phyloP scores from a whole-genome alignment of 2,888 invertebrate genomes.

The Neoitamus cyanurus region DNA sequence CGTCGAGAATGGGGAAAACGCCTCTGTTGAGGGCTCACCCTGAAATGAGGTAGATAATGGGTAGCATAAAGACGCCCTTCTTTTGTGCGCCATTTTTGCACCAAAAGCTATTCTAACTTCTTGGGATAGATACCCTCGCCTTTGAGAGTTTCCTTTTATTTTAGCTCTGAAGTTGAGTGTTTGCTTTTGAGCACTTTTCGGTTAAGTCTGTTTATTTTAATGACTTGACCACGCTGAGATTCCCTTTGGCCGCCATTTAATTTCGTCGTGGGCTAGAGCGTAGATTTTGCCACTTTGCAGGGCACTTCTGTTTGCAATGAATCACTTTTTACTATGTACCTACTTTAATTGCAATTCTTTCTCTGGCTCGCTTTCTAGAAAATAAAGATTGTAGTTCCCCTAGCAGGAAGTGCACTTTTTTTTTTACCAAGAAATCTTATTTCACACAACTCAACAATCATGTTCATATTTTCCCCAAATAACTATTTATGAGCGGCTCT shows the following conservation, averaged over 20 bases:
- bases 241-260: background rate
- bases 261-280: background rate
- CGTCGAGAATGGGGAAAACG: background rate
- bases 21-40: background rate
- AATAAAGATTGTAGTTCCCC: background rate
- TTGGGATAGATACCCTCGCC: background rate
- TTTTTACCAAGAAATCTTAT: background rate
- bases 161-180: background rate
- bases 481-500: no score
- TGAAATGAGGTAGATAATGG: conserved; percentile 1
- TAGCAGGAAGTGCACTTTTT: background rate
- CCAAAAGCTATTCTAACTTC: background rate
- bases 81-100: background rate
- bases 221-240: background rate
- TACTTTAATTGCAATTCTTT: background rate
- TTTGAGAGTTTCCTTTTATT: background rate
- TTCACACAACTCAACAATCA: background rate
- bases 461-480: background rate
- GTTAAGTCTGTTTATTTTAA: conserved; percentile 1
- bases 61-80: background rate
- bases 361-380: background rate
- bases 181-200: background rate
- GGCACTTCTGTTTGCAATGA: background rate
- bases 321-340: background rate
- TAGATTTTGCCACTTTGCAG: background rate